Evolutionary conservation across 2,113 vertebrate genomes (phyloP), one percentile per base, ranked within the genome.

Genomic region (Corythoichthys haematopterus): DNA sequence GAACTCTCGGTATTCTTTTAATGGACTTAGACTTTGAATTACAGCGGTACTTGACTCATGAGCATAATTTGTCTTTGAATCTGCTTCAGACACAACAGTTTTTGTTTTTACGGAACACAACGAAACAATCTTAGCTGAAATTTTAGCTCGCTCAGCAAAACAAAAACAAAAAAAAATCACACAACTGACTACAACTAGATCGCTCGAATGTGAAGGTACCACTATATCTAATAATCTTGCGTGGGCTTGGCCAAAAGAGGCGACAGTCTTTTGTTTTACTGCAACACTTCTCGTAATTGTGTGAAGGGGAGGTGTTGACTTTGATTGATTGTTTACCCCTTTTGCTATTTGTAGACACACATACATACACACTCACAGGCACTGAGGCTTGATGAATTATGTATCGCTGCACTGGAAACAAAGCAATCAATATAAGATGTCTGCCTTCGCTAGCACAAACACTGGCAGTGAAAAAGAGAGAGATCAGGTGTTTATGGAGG

Each of bases 21-120:
- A 89, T 88, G 77, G 68, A 76, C 83, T 84, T 80, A 15, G 65
- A 58, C 73, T 83, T 82, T 81, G 83, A 72, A 4, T 12, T n/a
- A 55, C 20, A 55, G 20, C 7, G 20, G 2, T 55, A 82, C 78
- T 74, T 47, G 63, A 57, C 55, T 36, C 14, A 57, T 13, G 13
- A 57, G 33, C 6, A 36, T 6, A 14, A 57, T 57, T 57, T 78
- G 74, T 76, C 37, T 1, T 43, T 43, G 6, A 43, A 8, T 43
- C 40, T 43, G 9, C 40, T 43, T 43, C 40, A 43, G 40, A 43
- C 40, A 43, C 40, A 0, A 5, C 40, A 58, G 55, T 66, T 70
- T 69, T 71, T 56, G 75, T 65, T 37, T 72, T 65, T 77, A 65
- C 81, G 65, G 77, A 72, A 80, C 80, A 61, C 66, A 67, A 68